phyloP scores from a whole-genome alignment of 2,888 invertebrate species.

The Eilema caniola region DNA sequence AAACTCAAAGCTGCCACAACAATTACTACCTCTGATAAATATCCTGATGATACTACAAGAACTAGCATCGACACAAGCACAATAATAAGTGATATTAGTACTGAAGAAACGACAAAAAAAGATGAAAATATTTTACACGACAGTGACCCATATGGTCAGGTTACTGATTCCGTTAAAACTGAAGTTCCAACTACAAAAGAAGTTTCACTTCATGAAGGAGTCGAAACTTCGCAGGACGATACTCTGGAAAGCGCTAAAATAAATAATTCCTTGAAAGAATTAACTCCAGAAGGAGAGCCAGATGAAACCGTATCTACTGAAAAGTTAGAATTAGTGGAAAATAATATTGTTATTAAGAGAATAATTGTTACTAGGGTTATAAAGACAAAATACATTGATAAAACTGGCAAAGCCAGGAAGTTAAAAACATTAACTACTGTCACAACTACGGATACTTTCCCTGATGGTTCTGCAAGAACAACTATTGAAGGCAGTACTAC shows the following conservation, averaged over 20 bases:
- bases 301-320: slow-evolving; percentile 55
- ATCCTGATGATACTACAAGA: slow-evolving; percentile 68
- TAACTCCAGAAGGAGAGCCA: slow-evolving; percentile 51
- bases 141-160: background rate
- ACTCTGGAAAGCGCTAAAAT: slow-evolving; percentile 34
- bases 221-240: slow-evolving; percentile 26
- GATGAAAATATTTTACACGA: slow-evolving; percentile 15
- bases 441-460: slow-evolving; percentile 74
- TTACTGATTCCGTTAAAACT: background rate
- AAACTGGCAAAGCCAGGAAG: slow-evolving; percentile 59
- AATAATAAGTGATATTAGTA: slow-evolving; percentile 23
- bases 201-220: background rate
- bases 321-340: slow-evolving; percentile 59
- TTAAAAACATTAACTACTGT: slow-evolving; percentile 69
- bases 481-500: slow-evolving; percentile 65
- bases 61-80: slow-evolving; percentile 60
- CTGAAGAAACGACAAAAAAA: slow-evolving; percentile 22
- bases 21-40: slow-evolving; percentile 73
- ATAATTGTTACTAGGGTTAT: slow-evolving; percentile 64
- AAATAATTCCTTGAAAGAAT: slow-evolving; percentile 45
- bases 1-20: slow-evolving; percentile 72
- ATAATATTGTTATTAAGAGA: slow-evolving; percentile 62
- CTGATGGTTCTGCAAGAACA: slow-evolving; percentile 63
- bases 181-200: slow-evolving; percentile 3
- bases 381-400: slow-evolving; percentile 68